Evolutionary conservation across 2,888 invertebrate genomes (phyloP), one percentile per base, ranked within the genome.

Genomic region (Hetaerina titia): DNA sequence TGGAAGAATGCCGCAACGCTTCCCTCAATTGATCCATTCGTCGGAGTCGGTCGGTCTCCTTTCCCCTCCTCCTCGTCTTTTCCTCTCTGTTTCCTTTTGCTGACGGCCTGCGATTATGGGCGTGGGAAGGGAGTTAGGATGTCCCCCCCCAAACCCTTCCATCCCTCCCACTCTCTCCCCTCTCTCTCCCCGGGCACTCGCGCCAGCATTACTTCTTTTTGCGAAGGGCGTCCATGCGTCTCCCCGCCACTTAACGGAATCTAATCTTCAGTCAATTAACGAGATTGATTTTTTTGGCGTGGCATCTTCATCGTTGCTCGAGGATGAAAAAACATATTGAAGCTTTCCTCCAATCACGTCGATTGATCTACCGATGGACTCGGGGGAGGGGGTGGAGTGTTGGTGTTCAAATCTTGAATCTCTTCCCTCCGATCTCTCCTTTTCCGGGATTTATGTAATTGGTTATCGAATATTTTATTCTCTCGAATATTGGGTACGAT

Each of bases 181-280:
- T 7, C 25, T 74, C 74, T 25, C 25, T 25, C 2, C 8, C 74
- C 74, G 25, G 25, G 74, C 45, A 74, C 25, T n/a, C 74, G 13
- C 69, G 17, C 69, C 69, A 22, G 25, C 7, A 74, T 74, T 74
- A 25, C 25, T 74, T 74, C 25, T 74, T 69, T 69, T 11, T 17
- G 25, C n/a, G 2, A 25, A 25, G 74, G 25, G 7, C 25, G 25
- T 74, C 74, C 74, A 8, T 25, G 74, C 25, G 74, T 8, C 74
- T n/a, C 74, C n/a, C 25, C 25, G 25, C 25, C 74, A 25, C 74
- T 74, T 74, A 74, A n/a, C 74, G 74, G 25, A 74, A 74, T 74
- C 74, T 74, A 25, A 74, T 74, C 74, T 74, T 74, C 74, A 74
- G n/a, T 74, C 74, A 74, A 74, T 74, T 74, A 74, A 74, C 74